Evolutionary conservation across 2,888 invertebrate genomes (phyloP).

Genomic region (Crossocerus cetratus): DNA sequence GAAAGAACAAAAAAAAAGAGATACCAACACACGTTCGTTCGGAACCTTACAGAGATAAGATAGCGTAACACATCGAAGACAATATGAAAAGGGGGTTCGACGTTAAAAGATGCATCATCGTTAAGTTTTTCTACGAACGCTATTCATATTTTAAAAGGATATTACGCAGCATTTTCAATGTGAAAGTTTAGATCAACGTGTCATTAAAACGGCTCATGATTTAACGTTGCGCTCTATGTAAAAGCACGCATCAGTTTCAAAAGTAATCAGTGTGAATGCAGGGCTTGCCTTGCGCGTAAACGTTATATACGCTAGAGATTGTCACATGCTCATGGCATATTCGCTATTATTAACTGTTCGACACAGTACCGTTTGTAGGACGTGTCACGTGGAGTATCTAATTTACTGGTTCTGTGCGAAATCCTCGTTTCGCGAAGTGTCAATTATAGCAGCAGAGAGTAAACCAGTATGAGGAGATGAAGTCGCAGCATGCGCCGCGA

Average conservation of each 20-base stretch:
- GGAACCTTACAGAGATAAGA: conserved; percentile 50
- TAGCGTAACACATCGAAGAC: conserved; percentile 59
- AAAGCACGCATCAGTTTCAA: conserved; percentile 28
- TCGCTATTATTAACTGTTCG: conserved; percentile 53
- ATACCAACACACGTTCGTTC: conserved; percentile 26
- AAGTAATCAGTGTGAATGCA: conserved; percentile 25
- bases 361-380: conserved; percentile 30
- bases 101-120: conserved; percentile 41
- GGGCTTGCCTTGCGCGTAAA: conserved; percentile 26
- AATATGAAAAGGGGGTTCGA: conserved; percentile 51
- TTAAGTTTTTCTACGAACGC: conserved; percentile 54
- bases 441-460: conserved; percentile 52
- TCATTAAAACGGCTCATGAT: conserved; percentile 24
- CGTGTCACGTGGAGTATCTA: conserved; percentile 37
- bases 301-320: conserved; percentile 32
- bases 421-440: conserved; percentile 48
- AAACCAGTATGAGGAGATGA: conserved; percentile 26
- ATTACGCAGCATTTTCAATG: conserved; percentile 24
- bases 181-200: conserved; percentile 32
- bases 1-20: neutral
- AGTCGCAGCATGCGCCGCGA: conserved; percentile 12
- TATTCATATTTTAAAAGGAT: conserved; percentile 35
- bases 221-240: conserved; percentile 32
- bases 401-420: conserved; percentile 40
- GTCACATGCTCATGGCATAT: conserved; percentile 47